These are phyloP conservation scores for Nymphalis urticae DNA, from an alignment of 2,888 invertebrate genomes.

Conservation along the genomic window DNA sequence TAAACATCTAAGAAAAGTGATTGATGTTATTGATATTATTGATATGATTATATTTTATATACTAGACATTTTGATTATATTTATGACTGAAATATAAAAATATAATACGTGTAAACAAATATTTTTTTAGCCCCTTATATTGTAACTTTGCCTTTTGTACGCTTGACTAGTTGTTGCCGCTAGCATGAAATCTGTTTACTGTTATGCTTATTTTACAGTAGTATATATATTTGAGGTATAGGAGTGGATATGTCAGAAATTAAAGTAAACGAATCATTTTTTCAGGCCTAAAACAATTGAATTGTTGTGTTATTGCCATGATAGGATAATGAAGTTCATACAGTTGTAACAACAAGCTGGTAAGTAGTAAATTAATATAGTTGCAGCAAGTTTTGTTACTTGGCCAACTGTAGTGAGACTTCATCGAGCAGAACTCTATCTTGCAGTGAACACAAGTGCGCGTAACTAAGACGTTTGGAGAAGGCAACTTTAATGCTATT, in stretches of 20 bases:
- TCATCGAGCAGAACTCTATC: conserved; percentile 33
- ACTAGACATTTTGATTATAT: too few species aligned
- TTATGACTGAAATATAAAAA: too few species aligned
- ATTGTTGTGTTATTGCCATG: conserved; percentile 14
- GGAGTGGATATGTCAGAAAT: neutral
- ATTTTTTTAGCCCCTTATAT: too few species aligned
- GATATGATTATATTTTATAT: too few species aligned
- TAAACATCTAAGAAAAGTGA: too few species aligned
- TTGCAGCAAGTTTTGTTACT: conserved; percentile 40
- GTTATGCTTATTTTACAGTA: neutral
- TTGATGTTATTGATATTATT: too few species aligned
- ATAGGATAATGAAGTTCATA: conserved; percentile 21
- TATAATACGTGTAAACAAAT: too few species aligned
- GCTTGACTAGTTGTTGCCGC: neutral
- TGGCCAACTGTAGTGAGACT: conserved; percentile 35
- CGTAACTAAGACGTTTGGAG: conserved; percentile 31
- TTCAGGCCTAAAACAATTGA: conserved; percentile 2
- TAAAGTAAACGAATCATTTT: neutral
- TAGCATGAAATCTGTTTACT: neutral
- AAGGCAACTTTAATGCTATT: conserved; percentile 19
- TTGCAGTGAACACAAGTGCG: conserved; percentile 25
- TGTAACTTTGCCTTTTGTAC: neutral
- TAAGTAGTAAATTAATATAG: conserved; percentile 43
- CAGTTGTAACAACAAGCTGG: conserved; percentile 30
- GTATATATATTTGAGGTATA: neutral